Base-by-base conservation (phyloP, 1,140 invertebrate species). In the Bombus ignitus region DNA sequence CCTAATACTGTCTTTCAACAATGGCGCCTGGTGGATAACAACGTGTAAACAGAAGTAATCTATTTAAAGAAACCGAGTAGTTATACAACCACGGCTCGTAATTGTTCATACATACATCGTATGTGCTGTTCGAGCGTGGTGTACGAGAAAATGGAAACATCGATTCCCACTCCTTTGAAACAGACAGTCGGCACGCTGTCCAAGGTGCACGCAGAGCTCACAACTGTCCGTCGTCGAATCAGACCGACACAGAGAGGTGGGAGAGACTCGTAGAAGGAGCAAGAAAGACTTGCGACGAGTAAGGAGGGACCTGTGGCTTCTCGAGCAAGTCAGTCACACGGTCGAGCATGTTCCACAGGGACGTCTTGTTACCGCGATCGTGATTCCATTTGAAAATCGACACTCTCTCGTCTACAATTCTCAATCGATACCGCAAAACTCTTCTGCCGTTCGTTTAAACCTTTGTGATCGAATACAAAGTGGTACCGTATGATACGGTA, bases 261-360 rank as follows among this genome's bases (percentile, higher is more conserved):
- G 76, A 87, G 84, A 42, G 77, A 65, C 79, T 57, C 68, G 84
- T 81, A 76, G 81, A 85, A 75, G 66, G 66, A 86, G 76, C 76
- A 65, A 89, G 88, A 89, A 85, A 88, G 66, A 89, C 70, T 87
- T 53, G 47, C 47, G 57, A 85, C 89, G 57, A 80, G 80, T 42
- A 75, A 81, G 88, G 78, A 89, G 85, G 81, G 81, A 90, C 85
- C 85, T 85, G 88, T 85, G 68, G 79, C 86, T 90, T 87, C 85
- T 82, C 88, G 75, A 88, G 77, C 88, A 57, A 90, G 85, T 87
- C 87, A 91, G 89, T 90, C 88, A 88, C 84, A 89, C 75, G 89
- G 89, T 87, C 87, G 89, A 78, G 81, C 87, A 92, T 89, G 88
- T 89, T 83, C 75, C 83, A 73, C 75, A 57, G 77, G 47, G 83